Percentiles rank a stretch among this genome's conserved stretches.
Evolutionary conservation across 2,113 vertebrate species (phyloP).

Genomic region (Hemiprocne comata): DNA sequence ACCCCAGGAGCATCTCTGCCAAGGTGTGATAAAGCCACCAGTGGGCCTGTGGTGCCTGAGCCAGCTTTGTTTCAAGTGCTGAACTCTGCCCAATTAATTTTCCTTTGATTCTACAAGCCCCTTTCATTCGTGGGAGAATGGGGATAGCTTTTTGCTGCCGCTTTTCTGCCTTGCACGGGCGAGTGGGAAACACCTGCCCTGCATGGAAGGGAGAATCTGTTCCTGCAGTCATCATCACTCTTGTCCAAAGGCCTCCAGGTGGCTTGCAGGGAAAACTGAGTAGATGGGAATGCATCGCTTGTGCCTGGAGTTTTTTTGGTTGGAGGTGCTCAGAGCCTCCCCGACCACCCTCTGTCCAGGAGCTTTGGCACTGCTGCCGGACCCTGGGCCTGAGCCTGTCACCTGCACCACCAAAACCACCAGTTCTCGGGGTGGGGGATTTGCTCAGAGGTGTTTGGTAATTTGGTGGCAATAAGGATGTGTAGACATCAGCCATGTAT

Average conservation of each 20-base stretch:
- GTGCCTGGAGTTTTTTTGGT: background rate
- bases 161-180: background rate
- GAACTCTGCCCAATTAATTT: conserved; percentile 62
- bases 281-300: background rate
- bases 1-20: background rate
- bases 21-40: background rate
- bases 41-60: background rate
- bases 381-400: background rate
- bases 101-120: conserved; percentile 18
- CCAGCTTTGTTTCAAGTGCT: conserved; percentile 1
- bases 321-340: background rate
- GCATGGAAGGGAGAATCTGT: background rate
- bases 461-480: background rate
- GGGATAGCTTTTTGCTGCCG: background rate
- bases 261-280: background rate
- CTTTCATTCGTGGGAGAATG: background rate
- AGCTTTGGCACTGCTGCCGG: background rate
- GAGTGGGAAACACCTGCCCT: background rate
- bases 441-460: background rate
- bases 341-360: background rate
- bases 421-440: rapidly evolving
- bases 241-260: background rate
- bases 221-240: background rate
- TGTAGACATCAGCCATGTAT: rapidly evolving
- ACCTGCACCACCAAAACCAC: background rate